Evolutionary conservation across 2,888 invertebrate species (phyloP), one percentile per base, ranked within the genome.

Genomic region (Drosophila meridionalis): DNA sequence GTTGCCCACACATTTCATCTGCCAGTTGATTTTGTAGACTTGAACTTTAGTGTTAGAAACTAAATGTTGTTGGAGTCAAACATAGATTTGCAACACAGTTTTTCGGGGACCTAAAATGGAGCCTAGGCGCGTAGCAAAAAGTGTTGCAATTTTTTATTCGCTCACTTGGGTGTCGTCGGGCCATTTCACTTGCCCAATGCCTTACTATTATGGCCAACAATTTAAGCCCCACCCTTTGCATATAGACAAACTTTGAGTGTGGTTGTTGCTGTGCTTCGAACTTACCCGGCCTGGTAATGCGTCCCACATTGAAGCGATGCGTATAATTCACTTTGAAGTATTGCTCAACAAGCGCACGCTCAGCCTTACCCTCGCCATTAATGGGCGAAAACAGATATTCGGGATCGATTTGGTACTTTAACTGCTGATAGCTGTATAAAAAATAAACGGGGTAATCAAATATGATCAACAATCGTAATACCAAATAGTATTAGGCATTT

Each of bases 381-480:
- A 97, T 94, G 0, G 98, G 98, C 43, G 97, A 97, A 94, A 98
- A 98, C 26, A 98, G 94, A 93, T 98, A 98, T 92, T 98, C 98
- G 0, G 98, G 98, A 93, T 98, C 98, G 94, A 98, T 98, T 94
- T 98, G 97, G 93, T 97, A 98, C 92, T 96, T 94, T 69, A 98
- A 95, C 92, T 95, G 95, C 93, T 98, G 98, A 93, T 96, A 97
- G 60, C 93, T 93, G 74, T 30, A 59, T 69, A 66, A 42, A 50
- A 42, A 78, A 58, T 47, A 36, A 40, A 30, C 45, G 12, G 38
- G 14, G 34, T 26, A 12, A 32, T 30, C 0, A 43, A 40, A 48
- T 70, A 14, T 38, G 20, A 12, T 26, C 28, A 14, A 8, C 62
- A n/a, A 40, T 52, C 40, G 48, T 43, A 20, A 26, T 40, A 26